Conservation (phyloP, 2,888 invertebrate genomes). For the Chamaedrilus cognettii region DNA sequence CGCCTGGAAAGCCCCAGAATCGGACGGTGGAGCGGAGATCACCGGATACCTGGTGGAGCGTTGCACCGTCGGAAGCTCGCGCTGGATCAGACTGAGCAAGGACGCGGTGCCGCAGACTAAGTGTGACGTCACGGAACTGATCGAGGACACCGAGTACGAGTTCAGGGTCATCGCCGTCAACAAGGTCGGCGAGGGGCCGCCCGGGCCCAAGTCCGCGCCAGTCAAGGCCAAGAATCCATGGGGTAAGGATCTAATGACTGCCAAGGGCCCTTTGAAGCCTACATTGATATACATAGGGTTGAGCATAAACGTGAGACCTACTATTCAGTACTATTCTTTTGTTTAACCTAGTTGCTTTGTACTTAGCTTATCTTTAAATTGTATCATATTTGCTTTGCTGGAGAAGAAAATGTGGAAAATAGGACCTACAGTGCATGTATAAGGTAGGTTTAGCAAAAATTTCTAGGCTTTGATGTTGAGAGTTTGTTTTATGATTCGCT, state of each 20-base stretch:
- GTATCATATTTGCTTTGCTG: no score
- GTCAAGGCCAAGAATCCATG: conserved; percentile 46
- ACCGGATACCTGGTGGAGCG: conserved; percentile 43
- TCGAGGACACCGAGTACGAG: conserved; percentile 65
- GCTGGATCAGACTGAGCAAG: conserved; percentile 46
- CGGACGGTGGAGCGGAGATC: conserved; percentile 44
- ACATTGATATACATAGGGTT: no score
- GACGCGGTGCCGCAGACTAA: conserved; percentile 21
- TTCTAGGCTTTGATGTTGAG: no score
- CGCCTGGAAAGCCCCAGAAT: conserved; percentile 40
- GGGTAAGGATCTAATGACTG: conserved; percentile 35
- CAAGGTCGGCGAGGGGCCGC: conserved; percentile 69
- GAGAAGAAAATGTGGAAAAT: no score
- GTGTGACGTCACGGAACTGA: conserved; percentile 41
- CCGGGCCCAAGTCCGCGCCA: conserved; percentile 28
- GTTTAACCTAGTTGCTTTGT: no score
- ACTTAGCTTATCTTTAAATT: no score
- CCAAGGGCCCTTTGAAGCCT: no score
- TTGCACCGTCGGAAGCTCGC: conserved; percentile 23
- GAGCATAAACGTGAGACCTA: no score
- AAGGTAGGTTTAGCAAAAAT: no score
- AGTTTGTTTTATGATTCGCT: no score
- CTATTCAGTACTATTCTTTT: no score
- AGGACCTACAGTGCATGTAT: no score
- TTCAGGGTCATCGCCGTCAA: conserved; percentile 58